Percentiles rank a stretch among this genome's conserved stretches.
These are phyloP conservation scores for Sinocyclocheilus anophthalmus DNA, from an alignment of 2,113 vertebrate species.

Conservation along the genomic window DNA sequence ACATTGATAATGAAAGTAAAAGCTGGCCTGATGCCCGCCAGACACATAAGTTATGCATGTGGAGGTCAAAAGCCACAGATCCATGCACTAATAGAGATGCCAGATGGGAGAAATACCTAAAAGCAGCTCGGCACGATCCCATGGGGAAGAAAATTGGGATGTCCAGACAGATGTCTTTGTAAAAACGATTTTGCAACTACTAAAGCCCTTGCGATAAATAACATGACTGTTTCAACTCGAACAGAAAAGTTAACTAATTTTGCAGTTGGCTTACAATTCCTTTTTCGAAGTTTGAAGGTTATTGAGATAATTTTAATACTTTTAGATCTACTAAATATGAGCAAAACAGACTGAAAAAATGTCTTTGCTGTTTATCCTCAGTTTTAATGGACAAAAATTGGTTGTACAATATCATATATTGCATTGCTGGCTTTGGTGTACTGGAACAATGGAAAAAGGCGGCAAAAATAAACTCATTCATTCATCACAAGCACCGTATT, in stretches of 20 bases:
- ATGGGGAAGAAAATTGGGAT: constrained; percentile 37
- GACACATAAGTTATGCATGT: constrained; percentile 38
- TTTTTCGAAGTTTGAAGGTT: not conserved
- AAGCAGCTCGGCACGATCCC: constrained; percentile 56
- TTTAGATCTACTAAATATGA: not conserved
- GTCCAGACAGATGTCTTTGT: constrained; percentile 27
- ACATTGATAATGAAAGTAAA: constrained; percentile 13
- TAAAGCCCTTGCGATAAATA: not conserved
- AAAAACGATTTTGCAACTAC: not conserved
- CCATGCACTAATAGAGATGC: constrained; percentile 43
- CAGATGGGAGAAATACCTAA: constrained; percentile 55
- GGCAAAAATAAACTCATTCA: not conserved
- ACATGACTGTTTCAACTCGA: not conserved
- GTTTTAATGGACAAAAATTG: not conserved
- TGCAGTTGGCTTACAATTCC: not conserved
- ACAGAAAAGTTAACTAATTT: not conserved
- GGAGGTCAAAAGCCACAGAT: constrained; percentile 29
- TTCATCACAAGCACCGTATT: not conserved
- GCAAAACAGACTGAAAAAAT: not conserved
- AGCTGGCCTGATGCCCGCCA: constrained; percentile 38
- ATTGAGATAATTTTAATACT: not conserved
- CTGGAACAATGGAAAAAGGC: not conserved
- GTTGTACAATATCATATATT: not conserved
- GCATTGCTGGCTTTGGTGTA: not conserved
- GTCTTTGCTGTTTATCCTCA: not conserved